phyloP scores from a whole-genome alignment of 2,113 vertebrate species.

The Oncorhynchus gorbuscha region DNA sequence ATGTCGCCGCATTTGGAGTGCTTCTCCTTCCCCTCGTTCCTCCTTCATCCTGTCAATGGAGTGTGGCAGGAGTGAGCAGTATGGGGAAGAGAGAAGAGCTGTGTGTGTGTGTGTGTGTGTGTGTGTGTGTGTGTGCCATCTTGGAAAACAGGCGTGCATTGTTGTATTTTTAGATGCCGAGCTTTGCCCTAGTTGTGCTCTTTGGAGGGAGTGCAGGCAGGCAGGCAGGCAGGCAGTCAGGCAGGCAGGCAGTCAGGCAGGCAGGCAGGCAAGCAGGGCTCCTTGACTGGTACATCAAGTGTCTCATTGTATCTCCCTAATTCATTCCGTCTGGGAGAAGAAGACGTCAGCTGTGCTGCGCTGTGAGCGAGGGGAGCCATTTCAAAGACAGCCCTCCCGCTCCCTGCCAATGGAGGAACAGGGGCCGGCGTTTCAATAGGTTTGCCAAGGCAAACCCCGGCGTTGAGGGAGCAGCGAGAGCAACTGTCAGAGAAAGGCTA shows the following conservation, averaged over 20 bases:
- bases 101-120: constrained; percentile 69
- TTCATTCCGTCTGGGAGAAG: constrained; percentile 94
- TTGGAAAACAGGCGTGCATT: constrained; percentile 84
- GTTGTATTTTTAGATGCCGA: constrained; percentile 85
- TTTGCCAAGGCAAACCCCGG: constrained; percentile 96
- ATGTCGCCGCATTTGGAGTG: too few relatives aligned
- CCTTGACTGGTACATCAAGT: constrained; percentile 98
- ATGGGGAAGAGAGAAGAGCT: neutral
- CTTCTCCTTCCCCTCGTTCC: constrained; percentile 1
- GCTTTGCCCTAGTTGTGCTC: constrained; percentile 81
- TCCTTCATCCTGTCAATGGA: constrained; percentile 71
- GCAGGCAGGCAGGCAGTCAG: neutral
- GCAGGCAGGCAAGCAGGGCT: constrained; percentile 52
- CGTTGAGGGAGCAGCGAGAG: constrained; percentile 80
- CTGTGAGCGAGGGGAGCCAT: constrained; percentile 74
- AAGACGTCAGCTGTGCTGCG: constrained; percentile 97
- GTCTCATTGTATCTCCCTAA: constrained; percentile 96
- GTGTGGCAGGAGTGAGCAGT: constrained; percentile 28
- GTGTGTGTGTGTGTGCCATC: constrained; percentile 74
- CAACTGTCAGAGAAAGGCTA: constrained; percentile 84
- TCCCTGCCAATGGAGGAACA: constrained; percentile 77
- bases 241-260: neutral
- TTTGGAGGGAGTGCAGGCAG: constrained; percentile 43
- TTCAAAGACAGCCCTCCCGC: constrained; percentile 56
- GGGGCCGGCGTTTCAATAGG: constrained; percentile 91